A percentile compares a stretch with the other conserved stretches of the same genome.
Conservation (phyloP, 1,140 invertebrate genomes). For the Papilio polytes region DNA sequence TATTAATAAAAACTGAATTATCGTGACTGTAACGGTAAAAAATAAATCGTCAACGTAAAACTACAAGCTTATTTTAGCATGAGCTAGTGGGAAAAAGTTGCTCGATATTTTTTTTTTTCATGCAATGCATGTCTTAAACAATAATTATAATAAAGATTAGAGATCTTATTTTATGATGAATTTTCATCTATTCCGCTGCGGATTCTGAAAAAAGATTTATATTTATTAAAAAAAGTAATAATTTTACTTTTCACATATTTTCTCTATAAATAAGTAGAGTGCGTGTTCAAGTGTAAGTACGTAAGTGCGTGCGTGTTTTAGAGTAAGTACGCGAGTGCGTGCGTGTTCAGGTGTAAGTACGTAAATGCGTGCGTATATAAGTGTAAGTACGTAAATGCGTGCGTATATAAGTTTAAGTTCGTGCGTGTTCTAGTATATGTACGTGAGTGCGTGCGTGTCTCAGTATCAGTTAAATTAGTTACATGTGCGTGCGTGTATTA, state of each 20-base stretch:
- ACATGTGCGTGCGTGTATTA: background rate
- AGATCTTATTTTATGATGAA: background rate
- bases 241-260: too few species aligned
- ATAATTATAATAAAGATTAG: background rate
- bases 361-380: too few species aligned
- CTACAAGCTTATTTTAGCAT: background rate
- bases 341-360: background rate
- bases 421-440: background rate
- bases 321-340: background rate
- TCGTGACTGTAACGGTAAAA: background rate
- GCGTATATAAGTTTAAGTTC: too few species aligned
- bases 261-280: too few species aligned
- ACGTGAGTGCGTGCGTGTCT: background rate
- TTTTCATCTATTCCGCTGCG: conserved; percentile 11
- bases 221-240: background rate
- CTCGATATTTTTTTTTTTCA: conserved; percentile 2
- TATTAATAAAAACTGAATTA: background rate
- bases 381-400: background rate
- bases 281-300: background rate
- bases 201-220: conserved; percentile 15
- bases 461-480: background rate
- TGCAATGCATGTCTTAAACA: conserved; percentile 1
- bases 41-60: background rate
- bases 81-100: background rate
- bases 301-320: background rate